Percentiles rank a stretch among this genome's conserved stretches.
Conservation (phyloP, 2,888 invertebrate species). For the Oscheius sp. region DNA sequence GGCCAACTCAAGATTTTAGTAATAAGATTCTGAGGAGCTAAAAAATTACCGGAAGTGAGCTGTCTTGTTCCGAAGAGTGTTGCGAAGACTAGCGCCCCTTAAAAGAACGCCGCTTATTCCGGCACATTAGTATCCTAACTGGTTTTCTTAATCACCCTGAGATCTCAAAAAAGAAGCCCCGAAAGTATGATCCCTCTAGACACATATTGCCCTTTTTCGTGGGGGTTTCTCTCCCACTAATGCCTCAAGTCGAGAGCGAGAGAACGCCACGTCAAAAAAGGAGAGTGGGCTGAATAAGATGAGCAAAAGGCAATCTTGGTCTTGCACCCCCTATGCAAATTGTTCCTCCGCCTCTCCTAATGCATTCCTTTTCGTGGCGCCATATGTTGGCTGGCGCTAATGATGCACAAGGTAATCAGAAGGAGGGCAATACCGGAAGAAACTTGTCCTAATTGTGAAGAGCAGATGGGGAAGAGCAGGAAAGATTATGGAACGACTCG, state of each 20-base stretch:
- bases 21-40: not conserved
- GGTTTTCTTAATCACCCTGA: slow-evolving; percentile 1
- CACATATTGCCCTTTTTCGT: not conserved
- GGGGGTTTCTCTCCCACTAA: slow-evolving; percentile 1
- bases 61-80: not conserved
- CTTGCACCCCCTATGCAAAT: slow-evolving; percentile 26
- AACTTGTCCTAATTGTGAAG: too few species aligned
- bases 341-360: slow-evolving; percentile 2
- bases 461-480: too few species aligned
- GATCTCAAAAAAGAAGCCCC: not conserved
- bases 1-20: not conserved
- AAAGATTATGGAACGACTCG: too few species aligned
- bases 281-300: slow-evolving; percentile 34
- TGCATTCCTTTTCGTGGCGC: slow-evolving; percentile 31
- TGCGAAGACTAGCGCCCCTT: not conserved
- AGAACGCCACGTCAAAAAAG: slow-evolving; percentile 23
- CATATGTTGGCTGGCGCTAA: slow-evolving; percentile 21
- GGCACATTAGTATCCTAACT: not conserved
- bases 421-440: slow-evolving; percentile 2
- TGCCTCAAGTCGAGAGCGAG: slow-evolving; percentile 3
- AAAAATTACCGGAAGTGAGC: too few species aligned
- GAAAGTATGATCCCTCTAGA: not conserved
- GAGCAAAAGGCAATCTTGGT: slow-evolving; percentile 34
- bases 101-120: not conserved
- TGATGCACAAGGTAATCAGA: slow-evolving; percentile 25